Conservation (phyloP, 2,888 invertebrate species). For the Drosophila eohydei region DNA sequence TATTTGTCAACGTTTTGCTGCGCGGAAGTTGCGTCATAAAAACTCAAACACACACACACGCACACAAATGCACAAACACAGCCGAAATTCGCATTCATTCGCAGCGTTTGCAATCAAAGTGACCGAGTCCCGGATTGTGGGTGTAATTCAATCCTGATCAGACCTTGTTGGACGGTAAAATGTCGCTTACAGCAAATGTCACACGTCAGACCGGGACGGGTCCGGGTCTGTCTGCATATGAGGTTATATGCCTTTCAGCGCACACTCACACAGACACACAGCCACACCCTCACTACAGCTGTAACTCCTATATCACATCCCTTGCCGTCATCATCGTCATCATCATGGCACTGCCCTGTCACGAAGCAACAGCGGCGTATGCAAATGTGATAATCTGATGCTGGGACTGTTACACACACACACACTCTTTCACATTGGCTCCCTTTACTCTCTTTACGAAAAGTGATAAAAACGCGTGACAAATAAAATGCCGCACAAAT, state of each 20-base stretch:
- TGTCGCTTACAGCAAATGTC: conserved; percentile 80
- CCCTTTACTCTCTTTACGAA: conserved; percentile 54
- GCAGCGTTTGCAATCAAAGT: conserved; percentile 75
- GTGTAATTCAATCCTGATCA: conserved; percentile 82
- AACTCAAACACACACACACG: conserved; percentile 8
- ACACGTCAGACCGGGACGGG: conserved; percentile 64
- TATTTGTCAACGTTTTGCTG: conserved; percentile 78
- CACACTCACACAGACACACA: conserved; percentile 4
- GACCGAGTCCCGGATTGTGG: conserved; percentile 79
- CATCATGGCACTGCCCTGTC: conserved; percentile 62
- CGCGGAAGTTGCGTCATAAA: conserved; percentile 51
- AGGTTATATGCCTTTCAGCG: conserved; percentile 65
- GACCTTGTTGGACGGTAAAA: conserved; percentile 74
- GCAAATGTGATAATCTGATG: conserved; percentile 81
- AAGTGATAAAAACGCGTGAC: conserved; percentile 81
- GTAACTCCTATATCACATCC: conserved; percentile 23
- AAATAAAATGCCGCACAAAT: conserved; percentile 74
- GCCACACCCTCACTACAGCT: conserved; percentile 6
- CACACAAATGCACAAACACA: not conserved
- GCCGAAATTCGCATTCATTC: conserved; percentile 48
- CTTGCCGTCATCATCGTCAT: conserved; percentile 43
- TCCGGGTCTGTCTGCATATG: conserved; percentile 41
- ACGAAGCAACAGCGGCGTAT: conserved; percentile 64
- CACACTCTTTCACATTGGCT: conserved; percentile 2
- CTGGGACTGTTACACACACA: conserved; percentile 44